A percentile compares a stretch with the other conserved stretches of the same genome.
Conservation (phyloP, 1,140 invertebrate species). For the Philopotamus ludificatus region DNA sequence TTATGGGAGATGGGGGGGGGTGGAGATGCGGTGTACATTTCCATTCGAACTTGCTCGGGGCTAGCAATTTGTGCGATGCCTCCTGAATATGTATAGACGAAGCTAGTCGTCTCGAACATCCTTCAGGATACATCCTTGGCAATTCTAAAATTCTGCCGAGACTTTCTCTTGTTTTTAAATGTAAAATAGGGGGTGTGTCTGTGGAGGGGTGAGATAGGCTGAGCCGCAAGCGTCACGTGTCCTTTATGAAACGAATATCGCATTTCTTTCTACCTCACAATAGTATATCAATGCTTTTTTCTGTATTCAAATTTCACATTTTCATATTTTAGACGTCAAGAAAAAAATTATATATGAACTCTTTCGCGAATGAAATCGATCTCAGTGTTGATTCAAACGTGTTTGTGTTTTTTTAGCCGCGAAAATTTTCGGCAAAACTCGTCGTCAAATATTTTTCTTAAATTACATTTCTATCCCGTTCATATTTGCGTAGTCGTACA, state of each 20-base stretch:
- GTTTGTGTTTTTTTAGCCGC: no score
- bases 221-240: background rate
- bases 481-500: no score
- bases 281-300: no score
- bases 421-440: no score
- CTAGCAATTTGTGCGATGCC: slow-evolving; percentile 36
- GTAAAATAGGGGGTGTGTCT: slow-evolving; percentile 21
- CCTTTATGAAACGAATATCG: background rate
- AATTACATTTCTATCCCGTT: no score
- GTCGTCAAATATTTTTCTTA: no score
- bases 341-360: no score
- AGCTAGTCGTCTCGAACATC: background rate
- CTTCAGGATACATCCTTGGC: background rate
- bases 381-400: no score
- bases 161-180: slow-evolving; percentile 26
- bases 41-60: slow-evolving; percentile 11
- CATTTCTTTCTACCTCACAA: background rate
- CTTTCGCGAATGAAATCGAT: no score
- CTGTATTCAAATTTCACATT: no score
- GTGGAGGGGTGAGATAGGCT: no score
- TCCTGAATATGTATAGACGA: slow-evolving; percentile 31
- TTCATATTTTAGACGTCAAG: no score
- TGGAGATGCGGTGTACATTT: slow-evolving; percentile 1
- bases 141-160: background rate
- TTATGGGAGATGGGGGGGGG: background rate